Conservation (phyloP, 2,797 vertebrate genomes). For the Simalia tracyae region DNA sequence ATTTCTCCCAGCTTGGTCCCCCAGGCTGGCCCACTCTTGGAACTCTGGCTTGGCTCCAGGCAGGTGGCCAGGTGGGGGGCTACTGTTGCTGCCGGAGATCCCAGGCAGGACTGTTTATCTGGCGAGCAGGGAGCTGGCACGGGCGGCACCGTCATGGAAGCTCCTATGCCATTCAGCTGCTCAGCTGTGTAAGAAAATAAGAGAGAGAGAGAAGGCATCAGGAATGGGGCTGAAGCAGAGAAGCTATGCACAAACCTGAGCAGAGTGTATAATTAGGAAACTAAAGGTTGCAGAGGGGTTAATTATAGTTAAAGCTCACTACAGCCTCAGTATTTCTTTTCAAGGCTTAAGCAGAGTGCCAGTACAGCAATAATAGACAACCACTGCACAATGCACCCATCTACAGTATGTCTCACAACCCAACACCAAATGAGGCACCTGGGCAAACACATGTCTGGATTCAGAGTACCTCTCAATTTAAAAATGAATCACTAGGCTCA, state of each 20-base stretch:
- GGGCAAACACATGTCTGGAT: not conserved
- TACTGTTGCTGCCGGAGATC: constrained; percentile 49
- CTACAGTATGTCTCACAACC: not conserved
- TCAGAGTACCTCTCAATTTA: not conserved
- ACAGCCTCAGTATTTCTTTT: not conserved
- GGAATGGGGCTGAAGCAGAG: not conserved
- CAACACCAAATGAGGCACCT: not conserved
- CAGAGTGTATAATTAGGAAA: not conserved
- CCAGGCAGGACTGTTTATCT: constrained; percentile 66
- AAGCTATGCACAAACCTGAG: not conserved
- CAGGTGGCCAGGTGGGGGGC: not conserved
- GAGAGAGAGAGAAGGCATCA: not conserved
- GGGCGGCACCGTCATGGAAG: not conserved
- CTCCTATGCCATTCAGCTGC: constrained; percentile 63
- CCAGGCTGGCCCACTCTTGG: constrained; percentile 41
- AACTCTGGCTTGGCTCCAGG: constrained; percentile 18
- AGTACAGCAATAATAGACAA: not conserved
- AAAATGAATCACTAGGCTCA: not conserved
- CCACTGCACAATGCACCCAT: not conserved
- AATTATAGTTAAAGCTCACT: not conserved
- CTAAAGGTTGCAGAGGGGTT: not conserved
- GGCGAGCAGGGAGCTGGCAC: constrained; percentile 56
- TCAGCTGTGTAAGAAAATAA: constrained; percentile 52
- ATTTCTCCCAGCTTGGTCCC: constrained; percentile 28
- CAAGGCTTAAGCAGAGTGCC: not conserved